These are phyloP conservation scores for Spea multiplicata DNA, from an alignment of 2,113 vertebrate species.

Conservation along the genomic window DNA sequence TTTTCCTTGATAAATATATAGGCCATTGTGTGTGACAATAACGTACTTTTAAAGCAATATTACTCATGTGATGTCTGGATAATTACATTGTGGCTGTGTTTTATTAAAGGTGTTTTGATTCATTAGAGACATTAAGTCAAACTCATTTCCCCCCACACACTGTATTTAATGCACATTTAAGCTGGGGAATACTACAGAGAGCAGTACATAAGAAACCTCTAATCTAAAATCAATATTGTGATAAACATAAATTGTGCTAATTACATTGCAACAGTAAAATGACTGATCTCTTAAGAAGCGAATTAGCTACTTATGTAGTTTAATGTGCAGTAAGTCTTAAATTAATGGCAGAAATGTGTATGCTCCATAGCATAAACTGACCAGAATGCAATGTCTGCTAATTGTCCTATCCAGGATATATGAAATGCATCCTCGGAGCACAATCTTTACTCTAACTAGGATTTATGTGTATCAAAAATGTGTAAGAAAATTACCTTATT, in stretches of 20 bases:
- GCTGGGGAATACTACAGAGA: background rate
- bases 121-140: too few species aligned
- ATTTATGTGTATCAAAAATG: constrained; percentile 11
- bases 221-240: constrained; percentile 67
- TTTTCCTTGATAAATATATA: too few species aligned
- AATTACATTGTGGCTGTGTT: too few species aligned
- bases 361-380: background rate
- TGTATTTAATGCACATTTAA: constrained; percentile 13
- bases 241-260: constrained; percentile 66
- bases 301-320: constrained; percentile 40
- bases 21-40: too few species aligned
- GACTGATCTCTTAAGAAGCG: constrained; percentile 20
- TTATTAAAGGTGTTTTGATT: too few species aligned
- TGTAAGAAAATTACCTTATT: constrained; percentile 13
- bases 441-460: background rate
- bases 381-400: background rate
- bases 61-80: too few species aligned
- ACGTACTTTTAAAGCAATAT: too few species aligned
- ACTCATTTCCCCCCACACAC: background rate
- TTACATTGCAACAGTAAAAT: constrained; percentile 58
- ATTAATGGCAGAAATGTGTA: constrained; percentile 3
- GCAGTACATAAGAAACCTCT: constrained; percentile 57
- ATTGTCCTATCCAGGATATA: background rate
- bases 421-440: background rate
- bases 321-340: constrained; percentile 22